Evolutionary conservation across 2,888 invertebrate species (phyloP).

Genomic region (Seira musarum): DNA sequence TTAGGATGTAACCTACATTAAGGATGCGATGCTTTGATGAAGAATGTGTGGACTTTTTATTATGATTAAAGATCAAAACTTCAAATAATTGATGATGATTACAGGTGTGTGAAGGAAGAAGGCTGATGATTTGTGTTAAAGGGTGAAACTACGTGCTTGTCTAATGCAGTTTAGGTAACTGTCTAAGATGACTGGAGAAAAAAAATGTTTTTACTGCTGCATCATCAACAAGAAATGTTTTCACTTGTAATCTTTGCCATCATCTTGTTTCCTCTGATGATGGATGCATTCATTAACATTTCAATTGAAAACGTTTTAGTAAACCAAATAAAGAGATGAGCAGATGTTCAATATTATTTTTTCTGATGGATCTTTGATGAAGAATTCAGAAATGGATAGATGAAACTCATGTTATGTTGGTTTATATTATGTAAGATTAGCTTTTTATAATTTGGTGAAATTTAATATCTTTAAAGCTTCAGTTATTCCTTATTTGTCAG

Average conservation of each 20-base stretch:
- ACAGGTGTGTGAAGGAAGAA: not conserved
- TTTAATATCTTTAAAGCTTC: too few relatives aligned
- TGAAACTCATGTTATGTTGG: too few relatives aligned
- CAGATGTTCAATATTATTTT: conserved; percentile 44
- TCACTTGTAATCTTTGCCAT: not conserved
- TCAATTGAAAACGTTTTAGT: conserved; percentile 49
- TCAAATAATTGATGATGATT: not conserved
- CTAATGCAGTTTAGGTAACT: not conserved
- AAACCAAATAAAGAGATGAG: conserved; percentile 35
- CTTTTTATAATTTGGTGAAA: too few relatives aligned
- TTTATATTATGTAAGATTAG: too few relatives aligned
- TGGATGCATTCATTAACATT: conserved; percentile 43
- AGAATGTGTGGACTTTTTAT: not conserved
- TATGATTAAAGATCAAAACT: not conserved
- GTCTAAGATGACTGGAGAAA: not conserved
- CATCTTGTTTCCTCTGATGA: not conserved
- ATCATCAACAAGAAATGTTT: not conserved
- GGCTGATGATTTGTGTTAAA: not conserved
- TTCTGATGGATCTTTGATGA: not conserved
- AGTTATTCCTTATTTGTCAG: too few relatives aligned
- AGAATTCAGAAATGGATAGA: not conserved
- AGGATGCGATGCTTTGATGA: not conserved
- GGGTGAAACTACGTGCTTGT: not conserved
- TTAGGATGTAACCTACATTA: not conserved
- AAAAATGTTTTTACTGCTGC: not conserved